Base-by-base conservation (phyloP, 2,888 invertebrate genomes). In the Heliconius hortense region DNA sequence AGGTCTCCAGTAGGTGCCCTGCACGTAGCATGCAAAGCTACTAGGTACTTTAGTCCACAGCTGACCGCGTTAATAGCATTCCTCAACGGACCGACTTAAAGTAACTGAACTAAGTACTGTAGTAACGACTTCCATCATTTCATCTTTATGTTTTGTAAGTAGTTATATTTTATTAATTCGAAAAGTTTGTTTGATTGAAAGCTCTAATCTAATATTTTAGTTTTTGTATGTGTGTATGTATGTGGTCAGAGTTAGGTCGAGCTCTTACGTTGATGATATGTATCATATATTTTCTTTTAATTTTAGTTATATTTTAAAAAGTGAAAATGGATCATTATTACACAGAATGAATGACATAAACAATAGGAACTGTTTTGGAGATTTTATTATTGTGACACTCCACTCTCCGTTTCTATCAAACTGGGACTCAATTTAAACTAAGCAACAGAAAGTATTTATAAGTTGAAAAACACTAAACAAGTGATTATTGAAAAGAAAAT, bases 21-120 rank as follows among this genome's bases (percentile, higher is more conserved):
- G 43, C 18, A 43, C 18, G 43, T 18, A 18, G 59, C 53, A 69
- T 56, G 69, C 53, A 69, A 69, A 53, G 53, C n/a, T 53, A 21
- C 21, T 53, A 43, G 43, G 43, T 48, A 15, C 13, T 21, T 53
- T 69, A 24, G n/a, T 13, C 24, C 31, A 24, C 35, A 53, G 31
- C 69, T 69, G 69, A 69, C 69, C 69, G 69, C 53, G 56, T 28
- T 69, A 35, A 31, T 69, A 3, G 31, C 53, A 69, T 69, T 69
- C 28, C 28, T 69, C 24, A n/a, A 69, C 56, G n/a, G 13, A 15
- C 15, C 64, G 24, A 43, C 39, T 26, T 66, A 8, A 24, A 43
- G 21, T 3, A 24, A 24, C 39, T 66, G 3, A 39, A 24, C n/a
- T 66, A 15, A 15, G 66, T 21, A 24, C 39, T n/a, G 24, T 15